Evolutionary conservation across 2,888 invertebrate genomes (phyloP), one percentile per base, ranked within the genome.

Genomic region (Thereva nobilitata): DNA sequence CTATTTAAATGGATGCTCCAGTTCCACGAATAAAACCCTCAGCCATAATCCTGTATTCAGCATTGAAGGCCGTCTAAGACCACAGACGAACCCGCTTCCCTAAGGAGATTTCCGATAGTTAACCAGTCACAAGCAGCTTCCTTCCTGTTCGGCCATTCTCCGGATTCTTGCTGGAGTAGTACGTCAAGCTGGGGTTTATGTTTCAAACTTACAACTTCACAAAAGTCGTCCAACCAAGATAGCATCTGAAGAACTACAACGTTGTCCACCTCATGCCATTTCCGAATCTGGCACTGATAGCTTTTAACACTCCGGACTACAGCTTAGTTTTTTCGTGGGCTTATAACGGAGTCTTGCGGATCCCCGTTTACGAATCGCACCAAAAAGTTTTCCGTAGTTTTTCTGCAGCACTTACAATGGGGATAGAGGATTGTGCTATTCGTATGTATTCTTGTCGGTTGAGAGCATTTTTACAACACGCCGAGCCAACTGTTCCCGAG

Each of bases 381-480:
- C 61, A 61, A n/a, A 61, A 61, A 61, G 40, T 61, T 61, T 59
- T 44, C 40, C 61, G 49, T 61, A 61, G 61, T 61, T 61, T 61
- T 61, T 50, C 61, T 49, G 50, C 38, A 61, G 50, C 61, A 61
- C 61, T 61, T 61, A 61, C 50, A 61, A 49, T 23, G 50, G 41
- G 61, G 42, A 49, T 41, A 38, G 59, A 38, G 49, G 47, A 42
- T 47, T 34, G 45, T 59, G 59, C 49, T 49, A 23, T 59, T 49
- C 49, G 49, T 49, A 49, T 47, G 47, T 59, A 59, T 40, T 47
- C 49, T 59, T 50, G 61, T 50, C 50, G 5, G 61, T 40, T 50
- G 40, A 61, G 61, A 61, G 40, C 61, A 50, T 61, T 61, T 61
- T 61, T 61, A 50, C 61, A 61, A 50, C 41, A 61, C 61, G 50